Conservation (phyloP, 2,113 vertebrate genomes). For the Cyphomyrus discorhynchus region DNA sequence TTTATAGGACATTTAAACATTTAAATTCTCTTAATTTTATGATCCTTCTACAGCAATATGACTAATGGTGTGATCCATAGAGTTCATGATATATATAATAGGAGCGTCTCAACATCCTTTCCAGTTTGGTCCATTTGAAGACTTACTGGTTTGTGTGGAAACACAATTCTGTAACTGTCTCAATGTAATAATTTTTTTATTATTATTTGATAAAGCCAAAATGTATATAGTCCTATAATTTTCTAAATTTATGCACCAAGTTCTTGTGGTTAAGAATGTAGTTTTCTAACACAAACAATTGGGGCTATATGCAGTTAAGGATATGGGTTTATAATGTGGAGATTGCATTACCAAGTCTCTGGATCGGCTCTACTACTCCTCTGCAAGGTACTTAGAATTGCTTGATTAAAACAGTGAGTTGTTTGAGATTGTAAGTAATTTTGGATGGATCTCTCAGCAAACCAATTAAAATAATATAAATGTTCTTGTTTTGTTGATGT, state of each 20-base stretch:
- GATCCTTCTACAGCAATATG: background rate
- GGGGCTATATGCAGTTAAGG: background rate
- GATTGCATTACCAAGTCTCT: background rate
- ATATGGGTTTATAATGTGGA: background rate
- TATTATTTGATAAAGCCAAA: background rate
- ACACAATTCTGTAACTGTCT: background rate
- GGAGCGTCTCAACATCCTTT: background rate
- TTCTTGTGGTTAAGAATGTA: background rate
- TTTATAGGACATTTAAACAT: background rate
- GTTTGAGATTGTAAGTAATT: background rate
- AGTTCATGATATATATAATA: background rate
- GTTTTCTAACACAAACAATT: background rate
- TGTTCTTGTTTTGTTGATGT: background rate
- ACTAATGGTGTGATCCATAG: background rate
- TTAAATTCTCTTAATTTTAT: background rate
- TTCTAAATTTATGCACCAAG: background rate
- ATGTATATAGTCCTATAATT: background rate
- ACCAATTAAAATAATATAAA: background rate
- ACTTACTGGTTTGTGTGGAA: background rate
- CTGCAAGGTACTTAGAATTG: background rate
- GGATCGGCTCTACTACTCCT: background rate
- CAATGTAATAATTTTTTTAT: background rate
- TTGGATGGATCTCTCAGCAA: background rate
- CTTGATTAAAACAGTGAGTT: background rate
- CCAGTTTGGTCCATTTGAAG: background rate